Base-by-base conservation (phyloP, 2,113 vertebrate species). In the Arothron firmamentum region DNA sequence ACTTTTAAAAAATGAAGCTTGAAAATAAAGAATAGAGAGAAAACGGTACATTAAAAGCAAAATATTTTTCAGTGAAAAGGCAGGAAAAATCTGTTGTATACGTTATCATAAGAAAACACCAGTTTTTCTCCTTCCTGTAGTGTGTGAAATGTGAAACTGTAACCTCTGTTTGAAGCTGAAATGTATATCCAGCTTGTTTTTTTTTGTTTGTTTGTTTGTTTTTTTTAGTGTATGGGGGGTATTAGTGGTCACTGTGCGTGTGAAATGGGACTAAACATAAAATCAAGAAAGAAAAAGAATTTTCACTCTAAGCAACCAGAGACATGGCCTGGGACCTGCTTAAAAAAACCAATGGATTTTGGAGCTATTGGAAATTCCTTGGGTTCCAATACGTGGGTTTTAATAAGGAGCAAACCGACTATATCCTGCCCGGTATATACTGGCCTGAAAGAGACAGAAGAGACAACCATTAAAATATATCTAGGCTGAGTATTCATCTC, bases 381-480 rank as follows among this genome's bases (percentile, higher is more conserved):
- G 59, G 80, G 47, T 70, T 74, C 46, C 58, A 56, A 14, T 75
- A 75, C 53, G 75, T 23, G 63, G 76, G 69, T 52, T 80, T 87
- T 87, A 90, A 85, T 91, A 91, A 0, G 90, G 90, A 67, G 90
- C 86, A 19, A 91, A 91, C 70, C 90, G 53, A 51, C 89, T 91
- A 87, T 91, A 91, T 64, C 90, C 90, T 1, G 89, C 89, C 61
- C 90, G 82, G 70, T 91, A 90, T 81, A 91, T 81, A 85, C 87
- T 88, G 74, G 89, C 89, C 90, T 91, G 82, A 16, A 81, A 76
- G 55, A 87, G 41, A 87, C 34, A 73, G n/a, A 49, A 19, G 7
- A 18, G 12, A 38, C 12, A 4, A 31, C 6, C 28, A 31, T 31
- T 31, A 7, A 7, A 31, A 9, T 1, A 31, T 9, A 31, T 31